phyloP scores from a whole-genome alignment of 1,140 invertebrate species.

The Apolygus lucorum region DNA sequence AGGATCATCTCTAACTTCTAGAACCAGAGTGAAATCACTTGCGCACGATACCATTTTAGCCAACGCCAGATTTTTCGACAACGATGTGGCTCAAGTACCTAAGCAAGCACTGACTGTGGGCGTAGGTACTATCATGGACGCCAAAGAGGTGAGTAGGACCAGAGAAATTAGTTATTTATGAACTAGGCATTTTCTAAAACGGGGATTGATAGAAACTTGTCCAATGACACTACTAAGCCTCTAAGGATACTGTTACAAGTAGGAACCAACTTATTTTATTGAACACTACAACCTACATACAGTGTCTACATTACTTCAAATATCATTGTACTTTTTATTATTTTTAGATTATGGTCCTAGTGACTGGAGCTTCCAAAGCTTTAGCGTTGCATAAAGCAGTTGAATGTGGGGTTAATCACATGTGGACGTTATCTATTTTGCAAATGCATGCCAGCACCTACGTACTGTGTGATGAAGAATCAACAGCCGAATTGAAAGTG shows the following conservation, averaged over 20 bases:
- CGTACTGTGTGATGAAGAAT: constrained; percentile 96
- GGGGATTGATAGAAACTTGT: too few species aligned
- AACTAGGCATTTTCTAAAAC: too few species aligned
- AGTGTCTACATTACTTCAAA: too few species aligned
- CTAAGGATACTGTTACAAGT: too few species aligned
- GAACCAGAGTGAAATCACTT: constrained; percentile 92
- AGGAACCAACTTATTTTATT: too few species aligned
- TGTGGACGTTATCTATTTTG: constrained; percentile 99
- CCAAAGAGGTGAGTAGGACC: constrained; percentile 65
- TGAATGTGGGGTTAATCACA: constrained; percentile 96
- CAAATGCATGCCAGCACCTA: constrained; percentile 87
- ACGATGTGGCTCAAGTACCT: constrained; percentile 86
- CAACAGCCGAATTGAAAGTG: constrained; percentile 90
- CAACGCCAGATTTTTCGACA: constrained; percentile 94
- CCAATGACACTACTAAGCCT: too few species aligned
- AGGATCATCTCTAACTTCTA: constrained; percentile 81
- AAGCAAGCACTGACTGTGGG: constrained; percentile 93
- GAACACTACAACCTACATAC: too few species aligned
- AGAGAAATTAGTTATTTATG: too few species aligned
- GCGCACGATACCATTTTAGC: constrained; percentile 93
- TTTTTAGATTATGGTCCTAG: constrained; percentile 97
- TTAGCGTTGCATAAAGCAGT: constrained; percentile 94
- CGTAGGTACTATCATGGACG: constrained; percentile 98
- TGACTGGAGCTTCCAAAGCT: constrained; percentile 95
- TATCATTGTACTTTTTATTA: too few species aligned